These are phyloP conservation scores for Oreochromis aureus DNA, from an alignment of 2,113 vertebrate genomes.

Conservation along the genomic window DNA sequence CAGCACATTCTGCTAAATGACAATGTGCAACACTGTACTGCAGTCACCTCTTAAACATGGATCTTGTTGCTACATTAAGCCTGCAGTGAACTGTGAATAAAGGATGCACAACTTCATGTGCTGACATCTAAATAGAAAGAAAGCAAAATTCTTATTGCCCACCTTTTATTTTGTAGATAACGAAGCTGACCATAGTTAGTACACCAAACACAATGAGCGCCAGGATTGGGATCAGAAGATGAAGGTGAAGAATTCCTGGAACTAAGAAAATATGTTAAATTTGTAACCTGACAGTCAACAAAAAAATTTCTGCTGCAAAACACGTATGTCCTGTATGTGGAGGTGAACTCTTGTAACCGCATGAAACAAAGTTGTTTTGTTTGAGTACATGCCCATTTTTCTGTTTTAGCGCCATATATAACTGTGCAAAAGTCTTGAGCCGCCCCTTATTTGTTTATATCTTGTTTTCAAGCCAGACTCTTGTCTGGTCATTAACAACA, in stretches of 20 bases:
- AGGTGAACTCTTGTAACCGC: neutral
- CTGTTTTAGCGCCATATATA: neutral
- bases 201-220: neutral
- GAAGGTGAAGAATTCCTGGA: neutral
- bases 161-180: slow-evolving; percentile 33
- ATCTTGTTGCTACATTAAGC: neutral
- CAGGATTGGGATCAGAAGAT: slow-evolving; percentile 36
- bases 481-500: neutral
- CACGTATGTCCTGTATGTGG: neutral
- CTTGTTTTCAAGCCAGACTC: neutral
- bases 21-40: neutral
- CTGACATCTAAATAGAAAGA: neutral
- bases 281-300: neutral
- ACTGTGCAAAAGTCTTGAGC: neutral
- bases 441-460: neutral
- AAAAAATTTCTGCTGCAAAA: neutral
- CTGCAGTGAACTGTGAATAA: neutral
- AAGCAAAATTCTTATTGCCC: neutral
- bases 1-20: neutral
- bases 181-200: slow-evolving; percentile 8
- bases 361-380: neutral
- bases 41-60: neutral
- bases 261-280: neutral
- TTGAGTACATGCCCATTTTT: neutral
- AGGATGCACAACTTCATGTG: neutral